These are phyloP conservation scores for Brachypteracias leptosomus DNA, from an alignment of 2,113 vertebrate species.

Conservation along the genomic window DNA sequence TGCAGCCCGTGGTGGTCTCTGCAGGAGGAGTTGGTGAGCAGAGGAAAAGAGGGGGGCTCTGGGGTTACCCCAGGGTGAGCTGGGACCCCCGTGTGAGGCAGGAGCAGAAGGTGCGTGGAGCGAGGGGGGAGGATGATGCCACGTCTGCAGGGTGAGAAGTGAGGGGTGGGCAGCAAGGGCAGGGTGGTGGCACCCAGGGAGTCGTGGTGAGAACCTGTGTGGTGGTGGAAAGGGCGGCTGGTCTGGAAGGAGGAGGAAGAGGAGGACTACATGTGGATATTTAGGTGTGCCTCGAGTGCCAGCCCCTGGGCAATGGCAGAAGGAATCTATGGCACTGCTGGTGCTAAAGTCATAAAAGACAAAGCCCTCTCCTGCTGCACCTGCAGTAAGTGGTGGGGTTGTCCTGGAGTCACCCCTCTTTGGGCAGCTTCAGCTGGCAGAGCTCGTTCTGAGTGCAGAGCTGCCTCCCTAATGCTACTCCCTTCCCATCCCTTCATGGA, in stretches of 20 bases:
- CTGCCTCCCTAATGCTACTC: background rate
- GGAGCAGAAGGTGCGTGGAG: background rate
- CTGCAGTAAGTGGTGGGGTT: background rate
- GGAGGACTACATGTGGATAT: accelerated
- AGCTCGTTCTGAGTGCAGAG: background rate
- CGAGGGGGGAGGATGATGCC: accelerated
- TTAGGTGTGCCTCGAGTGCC: background rate
- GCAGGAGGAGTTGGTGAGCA: background rate
- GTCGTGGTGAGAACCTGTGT: background rate
- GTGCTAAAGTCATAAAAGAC: background rate
- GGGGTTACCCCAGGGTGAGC: background rate
- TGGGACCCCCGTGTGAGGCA: background rate
- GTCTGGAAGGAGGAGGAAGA: background rate
- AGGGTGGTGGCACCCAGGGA: background rate
- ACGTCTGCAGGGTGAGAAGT: accelerated
- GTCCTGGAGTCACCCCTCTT: background rate
- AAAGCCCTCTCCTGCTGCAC: background rate
- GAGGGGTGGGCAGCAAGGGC: background rate
- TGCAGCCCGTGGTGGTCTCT: no score
- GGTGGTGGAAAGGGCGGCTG: background rate
- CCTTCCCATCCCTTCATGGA: background rate
- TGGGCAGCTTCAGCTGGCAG: background rate
- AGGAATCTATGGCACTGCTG: background rate
- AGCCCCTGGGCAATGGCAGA: background rate
- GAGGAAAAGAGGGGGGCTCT: background rate